Evolutionary conservation across 2,888 invertebrate species (phyloP).

Genomic region (Caenorhabditis uteleia): DNA sequence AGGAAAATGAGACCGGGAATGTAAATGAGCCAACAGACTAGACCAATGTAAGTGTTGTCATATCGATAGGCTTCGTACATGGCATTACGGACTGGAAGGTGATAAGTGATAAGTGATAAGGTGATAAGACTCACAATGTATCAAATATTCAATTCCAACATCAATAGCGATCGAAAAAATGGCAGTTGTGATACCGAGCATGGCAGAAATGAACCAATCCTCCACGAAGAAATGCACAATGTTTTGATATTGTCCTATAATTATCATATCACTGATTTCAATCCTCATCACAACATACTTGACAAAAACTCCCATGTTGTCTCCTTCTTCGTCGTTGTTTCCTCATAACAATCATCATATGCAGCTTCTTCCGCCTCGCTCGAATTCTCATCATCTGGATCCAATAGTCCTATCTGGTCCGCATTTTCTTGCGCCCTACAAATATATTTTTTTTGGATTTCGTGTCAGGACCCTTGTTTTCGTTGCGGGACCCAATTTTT

Average conservation of each 20-base stretch:
- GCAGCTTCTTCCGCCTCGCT: slow-evolving; percentile 17
- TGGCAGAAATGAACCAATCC: slow-evolving; percentile 72
- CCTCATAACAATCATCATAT: slow-evolving; percentile 21
- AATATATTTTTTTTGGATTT: neutral
- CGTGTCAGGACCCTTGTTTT: neutral
- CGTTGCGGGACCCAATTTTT: no score
- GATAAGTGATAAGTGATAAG: neutral
- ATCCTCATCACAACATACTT: slow-evolving; percentile 3
- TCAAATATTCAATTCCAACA: slow-evolving; percentile 65
- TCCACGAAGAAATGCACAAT: slow-evolving; percentile 69
- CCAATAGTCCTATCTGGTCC: slow-evolving; percentile 25
- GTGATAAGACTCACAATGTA: slow-evolving; percentile 61
- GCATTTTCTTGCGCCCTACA: slow-evolving; percentile 35
- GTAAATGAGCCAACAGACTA: slow-evolving; percentile 81
- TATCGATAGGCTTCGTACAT: slow-evolving; percentile 9
- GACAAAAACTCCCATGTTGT: slow-evolving; percentile 30
- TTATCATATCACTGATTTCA: neutral
- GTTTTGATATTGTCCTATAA: slow-evolving; percentile 61
- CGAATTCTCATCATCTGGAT: slow-evolving; percentile 20
- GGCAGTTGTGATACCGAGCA: slow-evolving; percentile 72
- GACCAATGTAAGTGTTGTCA: slow-evolving; percentile 50
- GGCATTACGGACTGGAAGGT: slow-evolving; percentile 29
- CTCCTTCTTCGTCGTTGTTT: slow-evolving; percentile 24
- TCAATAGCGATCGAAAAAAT: slow-evolving; percentile 67
- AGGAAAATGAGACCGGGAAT: slow-evolving; percentile 90